Conservation (phyloP, 1,140 invertebrate genomes). For the Doryteuthis pealeii region DNA sequence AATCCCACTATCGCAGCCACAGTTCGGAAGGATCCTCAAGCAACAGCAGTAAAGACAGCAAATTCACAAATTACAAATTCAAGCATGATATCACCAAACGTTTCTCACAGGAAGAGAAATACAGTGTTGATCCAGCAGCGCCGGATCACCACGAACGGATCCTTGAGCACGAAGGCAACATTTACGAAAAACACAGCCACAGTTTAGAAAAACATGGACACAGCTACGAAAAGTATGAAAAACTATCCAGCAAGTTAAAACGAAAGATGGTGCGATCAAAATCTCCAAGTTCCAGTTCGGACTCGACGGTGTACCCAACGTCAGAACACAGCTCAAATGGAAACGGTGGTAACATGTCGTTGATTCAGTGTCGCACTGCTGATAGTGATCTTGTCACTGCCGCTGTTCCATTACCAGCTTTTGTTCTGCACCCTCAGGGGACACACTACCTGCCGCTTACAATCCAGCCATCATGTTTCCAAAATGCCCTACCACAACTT, state of each 20-base stretch:
- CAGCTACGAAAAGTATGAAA: slow-evolving; percentile 28
- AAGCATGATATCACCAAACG: slow-evolving; percentile 92
- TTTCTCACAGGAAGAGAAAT: slow-evolving; percentile 65
- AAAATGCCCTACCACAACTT: slow-evolving; percentile 70
- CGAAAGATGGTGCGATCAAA: slow-evolving; percentile 22
- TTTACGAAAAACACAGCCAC: not conserved
- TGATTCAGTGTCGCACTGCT: not conserved
- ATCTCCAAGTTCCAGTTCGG: slow-evolving; percentile 33
- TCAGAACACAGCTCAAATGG: slow-evolving; percentile 26
- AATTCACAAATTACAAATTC: slow-evolving; percentile 77
- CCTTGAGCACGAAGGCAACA: slow-evolving; percentile 14
- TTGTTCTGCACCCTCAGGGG: slow-evolving; percentile 80
- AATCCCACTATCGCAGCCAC: slow-evolving; percentile 26
- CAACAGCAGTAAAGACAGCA: slow-evolving; percentile 18
- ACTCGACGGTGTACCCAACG: slow-evolving; percentile 52
- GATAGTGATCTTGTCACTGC: slow-evolving; percentile 53
- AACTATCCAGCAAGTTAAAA: slow-evolving; percentile 19
- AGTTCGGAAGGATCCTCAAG: not conserved
- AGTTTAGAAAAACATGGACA: slow-evolving; percentile 12
- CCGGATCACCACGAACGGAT: slow-evolving; percentile 14
- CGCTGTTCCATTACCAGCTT: slow-evolving; percentile 70
- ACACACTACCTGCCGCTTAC: slow-evolving; percentile 89
- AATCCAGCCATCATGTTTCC: slow-evolving; percentile 75
- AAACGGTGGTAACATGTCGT: slow-evolving; percentile 19
- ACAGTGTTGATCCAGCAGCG: slow-evolving; percentile 39